phyloP scores from a whole-genome alignment of 2,888 invertebrate species.

The Rapana venosa region DNA sequence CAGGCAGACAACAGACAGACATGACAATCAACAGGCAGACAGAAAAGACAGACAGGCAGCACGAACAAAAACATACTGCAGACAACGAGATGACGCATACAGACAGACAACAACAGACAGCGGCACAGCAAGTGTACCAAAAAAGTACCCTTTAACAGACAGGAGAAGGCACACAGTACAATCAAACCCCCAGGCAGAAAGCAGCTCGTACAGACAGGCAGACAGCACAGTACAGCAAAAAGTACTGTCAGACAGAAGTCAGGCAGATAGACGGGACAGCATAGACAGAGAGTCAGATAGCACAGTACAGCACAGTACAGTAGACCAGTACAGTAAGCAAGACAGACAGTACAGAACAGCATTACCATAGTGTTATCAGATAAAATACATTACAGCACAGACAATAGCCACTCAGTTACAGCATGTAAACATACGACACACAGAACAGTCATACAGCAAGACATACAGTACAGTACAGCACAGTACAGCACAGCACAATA shows the following conservation, averaged over 20 bases:
- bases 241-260: neutral
- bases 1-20: too few relatives aligned
- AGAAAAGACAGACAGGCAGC: neutral
- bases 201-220: neutral
- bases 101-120: neutral
- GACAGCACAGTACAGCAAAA: neutral
- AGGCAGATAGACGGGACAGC: neutral
- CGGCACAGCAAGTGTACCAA: too few relatives aligned
- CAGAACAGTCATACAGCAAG: neutral
- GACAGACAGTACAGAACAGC: constrained; percentile 44
- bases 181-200: too few relatives aligned
- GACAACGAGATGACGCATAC: neutral
- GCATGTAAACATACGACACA: constrained; percentile 22
- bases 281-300: neutral
- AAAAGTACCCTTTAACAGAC: too few relatives aligned
- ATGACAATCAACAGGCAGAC: too few relatives aligned
- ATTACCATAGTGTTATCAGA: too few relatives aligned
- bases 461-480: neutral
- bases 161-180: neutral
- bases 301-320: constrained; percentile 37
- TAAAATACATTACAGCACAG: constrained; percentile 41
- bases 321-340: constrained; percentile 44
- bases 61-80: neutral
- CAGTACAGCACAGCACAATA: neutral
- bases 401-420: neutral